Evolutionary conservation across 1,140 invertebrate species (phyloP).

Genomic region (Micrasema longulum): DNA sequence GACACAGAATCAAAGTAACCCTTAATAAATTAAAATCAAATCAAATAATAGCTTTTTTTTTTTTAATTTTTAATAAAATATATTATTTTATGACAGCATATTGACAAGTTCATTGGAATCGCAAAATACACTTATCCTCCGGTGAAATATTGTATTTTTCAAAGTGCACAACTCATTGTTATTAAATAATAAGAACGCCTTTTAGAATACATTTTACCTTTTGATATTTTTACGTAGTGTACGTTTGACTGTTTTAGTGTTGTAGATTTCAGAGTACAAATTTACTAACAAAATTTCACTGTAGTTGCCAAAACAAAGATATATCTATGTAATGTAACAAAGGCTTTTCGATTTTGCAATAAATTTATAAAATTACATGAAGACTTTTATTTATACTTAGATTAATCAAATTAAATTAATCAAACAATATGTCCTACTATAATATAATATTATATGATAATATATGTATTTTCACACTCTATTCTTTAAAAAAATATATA

Average conservation of each 20-base stretch:
- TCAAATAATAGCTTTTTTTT: too few relatives aligned
- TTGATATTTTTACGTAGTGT: conserved; percentile 17
- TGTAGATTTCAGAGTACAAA: conserved; percentile 8
- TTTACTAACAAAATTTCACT: conserved; percentile 4
- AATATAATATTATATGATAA: too few relatives aligned
- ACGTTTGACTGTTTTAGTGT: conserved; percentile 1
- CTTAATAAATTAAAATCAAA: too few relatives aligned
- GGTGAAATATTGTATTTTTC: not conserved
- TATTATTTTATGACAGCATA: too few relatives aligned
- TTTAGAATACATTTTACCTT: conserved; percentile 6
- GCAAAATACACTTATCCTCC: not conserved
- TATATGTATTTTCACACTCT: too few relatives aligned
- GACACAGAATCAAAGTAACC: too few relatives aligned
- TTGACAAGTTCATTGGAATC: too few relatives aligned
- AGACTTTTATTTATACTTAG: not conserved
- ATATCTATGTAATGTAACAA: not conserved
- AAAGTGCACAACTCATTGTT: conserved; percentile 15
- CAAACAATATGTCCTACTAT: too few relatives aligned
- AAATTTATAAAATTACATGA: conserved; percentile 29
- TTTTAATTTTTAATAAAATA: too few relatives aligned
- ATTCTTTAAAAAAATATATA: too few relatives aligned
- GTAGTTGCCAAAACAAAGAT: conserved; percentile 11
- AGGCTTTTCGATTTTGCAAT: conserved; percentile 30
- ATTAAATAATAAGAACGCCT: not conserved
- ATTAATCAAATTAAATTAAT: conserved; percentile 19